phyloP scores from a whole-genome alignment of 1,140 invertebrate species.

The Amyelois transitella region DNA sequence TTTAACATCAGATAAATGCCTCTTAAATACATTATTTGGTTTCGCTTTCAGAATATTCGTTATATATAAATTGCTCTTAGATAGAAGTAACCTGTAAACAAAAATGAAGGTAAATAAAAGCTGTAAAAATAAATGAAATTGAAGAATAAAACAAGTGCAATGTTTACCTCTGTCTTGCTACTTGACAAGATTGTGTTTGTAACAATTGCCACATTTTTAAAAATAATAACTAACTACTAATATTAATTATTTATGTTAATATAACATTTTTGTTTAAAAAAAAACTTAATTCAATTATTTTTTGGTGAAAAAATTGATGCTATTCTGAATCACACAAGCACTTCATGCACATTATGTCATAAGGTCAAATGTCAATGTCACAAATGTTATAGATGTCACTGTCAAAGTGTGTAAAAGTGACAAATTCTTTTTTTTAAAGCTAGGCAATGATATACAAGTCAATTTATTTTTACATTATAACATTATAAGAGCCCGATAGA shows the following conservation, averaged over 20 bases:
- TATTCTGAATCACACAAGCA: too few species aligned
- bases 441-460: too few species aligned
- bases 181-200: conserved; percentile 27
- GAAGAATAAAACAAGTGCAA: conserved; percentile 8
- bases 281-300: neutral
- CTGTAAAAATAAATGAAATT: neutral
- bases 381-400: too few species aligned
- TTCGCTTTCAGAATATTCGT: conserved; percentile 49
- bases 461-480: too few species aligned
- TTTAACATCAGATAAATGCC: conserved; percentile 42
- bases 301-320: too few species aligned
- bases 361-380: too few species aligned
- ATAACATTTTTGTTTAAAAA: neutral
- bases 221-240: conserved; percentile 7
- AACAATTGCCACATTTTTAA: conserved; percentile 45
- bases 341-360: too few species aligned
- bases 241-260: conserved; percentile 4
- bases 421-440: too few species aligned
- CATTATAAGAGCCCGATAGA: too few species aligned
- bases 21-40: conserved; percentile 41
- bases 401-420: too few species aligned
- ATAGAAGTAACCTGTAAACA: conserved; percentile 44
- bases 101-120: neutral
- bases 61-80: conserved; percentile 40
- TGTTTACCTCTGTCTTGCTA: conserved; percentile 36